Evolutionary conservation across 2,797 vertebrate genomes (phyloP).

Genomic region (Urophycis tenuis): DNA sequence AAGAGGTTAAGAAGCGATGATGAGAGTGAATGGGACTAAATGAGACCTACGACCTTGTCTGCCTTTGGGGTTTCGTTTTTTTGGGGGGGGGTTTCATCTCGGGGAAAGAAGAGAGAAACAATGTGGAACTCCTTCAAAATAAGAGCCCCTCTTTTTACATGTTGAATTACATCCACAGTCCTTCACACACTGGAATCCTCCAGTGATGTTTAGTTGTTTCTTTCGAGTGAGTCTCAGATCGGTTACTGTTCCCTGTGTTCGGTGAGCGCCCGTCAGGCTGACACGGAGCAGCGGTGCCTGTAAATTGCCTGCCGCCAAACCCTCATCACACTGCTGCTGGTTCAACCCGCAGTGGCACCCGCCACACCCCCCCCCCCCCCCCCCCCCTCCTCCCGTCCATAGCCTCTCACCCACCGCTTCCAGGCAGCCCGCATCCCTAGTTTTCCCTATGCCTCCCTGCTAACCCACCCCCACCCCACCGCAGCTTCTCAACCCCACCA

Average conservation of each 20-base stretch:
- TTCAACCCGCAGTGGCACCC: conserved; percentile 19
- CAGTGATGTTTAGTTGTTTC: background rate
- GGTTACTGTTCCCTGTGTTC: conserved; percentile 21
- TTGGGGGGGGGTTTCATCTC: background rate
- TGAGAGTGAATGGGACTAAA: background rate
- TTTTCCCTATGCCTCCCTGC: too few species aligned
- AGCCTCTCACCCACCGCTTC: too few species aligned
- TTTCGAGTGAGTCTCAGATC: background rate
- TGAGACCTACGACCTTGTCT: background rate
- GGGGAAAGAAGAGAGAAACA: background rate
- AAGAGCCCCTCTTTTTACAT: background rate
- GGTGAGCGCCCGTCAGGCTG: conserved; percentile 40
- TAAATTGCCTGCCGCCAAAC: conserved; percentile 37
- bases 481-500: conserved; percentile 2
- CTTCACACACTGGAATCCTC: background rate
- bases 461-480: background rate
- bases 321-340: conserved; percentile 20
- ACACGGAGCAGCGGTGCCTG: conserved; percentile 9
- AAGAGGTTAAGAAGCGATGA: background rate
- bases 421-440: background rate
- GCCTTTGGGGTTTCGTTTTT: background rate
- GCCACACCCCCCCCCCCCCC: background rate
- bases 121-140: background rate
- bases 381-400: too few species aligned
- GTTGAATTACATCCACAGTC: background rate